phyloP scores from a whole-genome alignment of 2,797 vertebrate species.

The Hephaestus fuliginosus region DNA sequence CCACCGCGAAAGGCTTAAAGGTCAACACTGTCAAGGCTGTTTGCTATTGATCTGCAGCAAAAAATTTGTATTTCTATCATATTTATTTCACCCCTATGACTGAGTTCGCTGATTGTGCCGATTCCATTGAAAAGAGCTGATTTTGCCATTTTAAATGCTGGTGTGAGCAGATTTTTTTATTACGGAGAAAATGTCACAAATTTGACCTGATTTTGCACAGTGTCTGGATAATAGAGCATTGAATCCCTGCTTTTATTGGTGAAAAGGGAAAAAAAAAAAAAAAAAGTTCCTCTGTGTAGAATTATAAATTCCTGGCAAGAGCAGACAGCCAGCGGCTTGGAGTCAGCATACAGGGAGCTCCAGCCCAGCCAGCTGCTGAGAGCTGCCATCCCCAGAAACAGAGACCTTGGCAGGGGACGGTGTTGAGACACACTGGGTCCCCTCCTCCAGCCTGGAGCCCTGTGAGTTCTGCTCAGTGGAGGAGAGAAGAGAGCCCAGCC shows the following conservation, averaged over 20 bases:
- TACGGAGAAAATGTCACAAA: background rate
- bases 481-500: conserved; percentile 55
- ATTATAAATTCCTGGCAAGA: conserved; percentile 71
- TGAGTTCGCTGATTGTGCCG: background rate
- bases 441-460: conserved; percentile 72
- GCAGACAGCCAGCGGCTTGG: conserved; percentile 55
- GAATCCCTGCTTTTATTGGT: conserved; percentile 16
- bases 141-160: background rate
- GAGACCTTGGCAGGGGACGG: conserved; percentile 74
- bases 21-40: background rate
- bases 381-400: conserved; percentile 75
- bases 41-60: background rate
- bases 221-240: conserved; percentile 1
- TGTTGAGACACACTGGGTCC: conserved; percentile 69
- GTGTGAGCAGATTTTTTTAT: background rate
- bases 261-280: background rate
- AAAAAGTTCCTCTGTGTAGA: conserved; percentile 52
- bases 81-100: background rate
- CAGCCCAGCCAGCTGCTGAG: conserved; percentile 73
- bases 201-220: background rate
- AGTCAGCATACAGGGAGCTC: conserved; percentile 64
- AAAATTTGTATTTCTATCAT: background rate
- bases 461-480: conserved; percentile 70
- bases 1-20: background rate
- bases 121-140: background rate